Percentiles rank a stretch among this genome's conserved stretches.
Conservation (phyloP, 1,140 invertebrate species). For the Nebria ingens region DNA sequence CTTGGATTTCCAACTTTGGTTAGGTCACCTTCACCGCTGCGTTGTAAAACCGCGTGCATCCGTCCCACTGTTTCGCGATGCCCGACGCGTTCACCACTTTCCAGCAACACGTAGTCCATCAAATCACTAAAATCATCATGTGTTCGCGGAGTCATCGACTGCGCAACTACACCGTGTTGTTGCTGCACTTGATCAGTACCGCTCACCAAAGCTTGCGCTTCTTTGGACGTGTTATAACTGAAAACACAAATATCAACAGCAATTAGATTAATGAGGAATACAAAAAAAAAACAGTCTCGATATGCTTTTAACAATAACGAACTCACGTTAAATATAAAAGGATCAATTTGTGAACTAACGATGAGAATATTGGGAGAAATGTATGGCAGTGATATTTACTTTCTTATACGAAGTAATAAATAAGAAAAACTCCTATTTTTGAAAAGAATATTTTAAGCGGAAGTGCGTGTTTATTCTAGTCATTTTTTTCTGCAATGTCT, state of each 20-base stretch:
- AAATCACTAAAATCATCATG: conserved; percentile 50
- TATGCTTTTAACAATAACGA: no score
- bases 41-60: conserved; percentile 37
- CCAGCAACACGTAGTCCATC: conserved; percentile 36
- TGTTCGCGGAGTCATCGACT: conserved; percentile 20
- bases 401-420: no score
- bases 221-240: not conserved
- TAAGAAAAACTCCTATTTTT: no score
- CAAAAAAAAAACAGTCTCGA: no score
- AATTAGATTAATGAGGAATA: no score
- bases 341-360: no score
- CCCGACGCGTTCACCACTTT: conserved; percentile 37
- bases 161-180: conserved; percentile 21
- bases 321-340: no score
- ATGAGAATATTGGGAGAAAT: no score
- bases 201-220: not conserved
- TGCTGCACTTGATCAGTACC: conserved; percentile 14
- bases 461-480: no score
- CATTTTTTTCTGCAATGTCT: no score
- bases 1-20: conserved; percentile 49
- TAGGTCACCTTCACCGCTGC: conserved; percentile 32
- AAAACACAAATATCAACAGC: conserved; percentile 15
- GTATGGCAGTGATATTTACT: no score
- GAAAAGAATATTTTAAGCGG: no score
- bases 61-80: conserved; percentile 24